These are phyloP conservation scores for Xanthorhoe designata DNA, from an alignment of 2,888 invertebrate species.

Conservation along the genomic window DNA sequence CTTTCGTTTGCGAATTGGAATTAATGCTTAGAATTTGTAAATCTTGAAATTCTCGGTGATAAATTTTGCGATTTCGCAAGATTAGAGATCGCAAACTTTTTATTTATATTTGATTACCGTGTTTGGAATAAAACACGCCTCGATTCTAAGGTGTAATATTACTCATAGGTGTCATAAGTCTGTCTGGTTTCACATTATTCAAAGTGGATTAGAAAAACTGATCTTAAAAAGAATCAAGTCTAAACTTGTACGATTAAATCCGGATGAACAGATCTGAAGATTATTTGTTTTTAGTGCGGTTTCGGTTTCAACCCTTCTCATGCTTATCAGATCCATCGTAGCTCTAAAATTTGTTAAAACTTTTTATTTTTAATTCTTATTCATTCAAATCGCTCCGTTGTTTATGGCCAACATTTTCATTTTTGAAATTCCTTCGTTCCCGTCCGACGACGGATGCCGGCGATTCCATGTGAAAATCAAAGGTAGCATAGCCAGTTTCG, in stretches of 20 bases:
- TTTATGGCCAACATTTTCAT: slow-evolving; percentile 85
- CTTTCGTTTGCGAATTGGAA: slow-evolving; percentile 59
- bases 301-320: slow-evolving; percentile 82
- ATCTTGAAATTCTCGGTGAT: slow-evolving; percentile 44
- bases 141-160: slow-evolving; percentile 61
- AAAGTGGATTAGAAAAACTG: slow-evolving; percentile 69
- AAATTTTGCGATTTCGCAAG: slow-evolving; percentile 51
- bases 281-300: slow-evolving; percentile 75
- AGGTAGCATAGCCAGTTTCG: slow-evolving; percentile 59
- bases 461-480: slow-evolving; percentile 81
- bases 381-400: slow-evolving; percentile 84
- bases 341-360: slow-evolving; percentile 76
- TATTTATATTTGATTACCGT: slow-evolving; percentile 61
- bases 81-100: slow-evolving; percentile 38
- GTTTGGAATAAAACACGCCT: slow-evolving; percentile 60
- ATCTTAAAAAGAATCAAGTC: slow-evolving; percentile 72
- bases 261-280: slow-evolving; percentile 74
- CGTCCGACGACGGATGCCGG: slow-evolving; percentile 67
- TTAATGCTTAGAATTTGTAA: slow-evolving; percentile 51
- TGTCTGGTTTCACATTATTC: slow-evolving; percentile 65
- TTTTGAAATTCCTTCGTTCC: slow-evolving; percentile 76
- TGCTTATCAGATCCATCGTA: slow-evolving; percentile 76
- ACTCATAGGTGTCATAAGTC: slow-evolving; percentile 62
- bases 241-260: slow-evolving; percentile 75
- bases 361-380: slow-evolving; percentile 76